phyloP scores from a whole-genome alignment of 2,113 vertebrate genomes.

The Agelaius tricolor region DNA sequence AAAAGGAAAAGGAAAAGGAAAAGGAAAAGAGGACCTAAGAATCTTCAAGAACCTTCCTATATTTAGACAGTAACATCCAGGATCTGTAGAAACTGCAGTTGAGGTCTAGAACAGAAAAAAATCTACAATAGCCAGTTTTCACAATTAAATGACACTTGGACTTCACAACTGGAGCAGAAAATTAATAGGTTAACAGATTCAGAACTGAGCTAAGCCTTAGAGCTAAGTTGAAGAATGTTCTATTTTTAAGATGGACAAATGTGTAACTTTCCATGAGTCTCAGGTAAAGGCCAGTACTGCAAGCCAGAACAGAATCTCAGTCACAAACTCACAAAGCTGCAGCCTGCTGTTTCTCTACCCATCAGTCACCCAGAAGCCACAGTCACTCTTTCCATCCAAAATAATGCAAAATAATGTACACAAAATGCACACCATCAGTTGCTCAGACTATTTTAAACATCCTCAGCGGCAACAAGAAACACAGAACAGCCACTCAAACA shows the following conservation, averaged over 20 bases:
- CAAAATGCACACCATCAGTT: neutral
- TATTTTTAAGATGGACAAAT: neutral
- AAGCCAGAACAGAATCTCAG: neutral
- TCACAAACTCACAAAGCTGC: neutral
- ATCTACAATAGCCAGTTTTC: neutral
- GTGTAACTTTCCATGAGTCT: neutral
- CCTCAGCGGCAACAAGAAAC: neutral
- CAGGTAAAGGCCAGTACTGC: neutral
- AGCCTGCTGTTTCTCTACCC: neutral
- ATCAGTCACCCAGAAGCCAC: neutral
- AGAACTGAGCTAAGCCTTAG: neutral
- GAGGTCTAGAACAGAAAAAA: neutral
- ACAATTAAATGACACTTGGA: neutral
- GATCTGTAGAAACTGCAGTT: neutral
- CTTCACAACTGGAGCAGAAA: neutral
- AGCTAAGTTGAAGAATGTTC: neutral
- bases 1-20: neutral
- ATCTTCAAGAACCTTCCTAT: neutral
- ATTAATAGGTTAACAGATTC: neutral
- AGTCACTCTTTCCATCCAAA: neutral
- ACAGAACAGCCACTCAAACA: neutral
- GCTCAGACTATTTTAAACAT: neutral
- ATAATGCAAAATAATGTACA: neutral
- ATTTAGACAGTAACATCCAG: neutral
- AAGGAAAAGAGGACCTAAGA: neutral